Percentiles rank a stretch among this genome's conserved stretches.
Evolutionary conservation across 2,113 vertebrate genomes (phyloP).

Genomic region (Archocentrus centrarchus): DNA sequence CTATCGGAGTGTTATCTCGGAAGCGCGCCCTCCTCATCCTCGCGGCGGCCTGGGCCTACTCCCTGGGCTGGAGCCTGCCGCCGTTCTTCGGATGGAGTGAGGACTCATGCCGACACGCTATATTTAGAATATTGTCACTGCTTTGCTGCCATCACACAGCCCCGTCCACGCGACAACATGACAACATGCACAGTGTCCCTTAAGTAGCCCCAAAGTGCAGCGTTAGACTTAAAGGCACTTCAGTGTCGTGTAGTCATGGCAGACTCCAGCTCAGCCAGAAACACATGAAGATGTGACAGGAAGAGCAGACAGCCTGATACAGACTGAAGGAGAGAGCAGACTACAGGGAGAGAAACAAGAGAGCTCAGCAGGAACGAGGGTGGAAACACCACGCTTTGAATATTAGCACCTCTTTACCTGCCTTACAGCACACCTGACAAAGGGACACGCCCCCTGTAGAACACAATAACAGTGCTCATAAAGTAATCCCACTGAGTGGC

Average conservation of each 20-base stretch:
- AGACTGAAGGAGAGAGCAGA: no score
- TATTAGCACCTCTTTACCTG: no score
- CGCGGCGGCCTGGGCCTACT: slow-evolving; percentile 66
- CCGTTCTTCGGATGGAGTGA: slow-evolving; percentile 82
- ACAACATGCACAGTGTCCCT: rapidly evolving
- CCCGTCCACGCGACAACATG: not conserved
- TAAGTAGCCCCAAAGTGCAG: not conserved
- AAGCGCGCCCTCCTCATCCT: slow-evolving; percentile 70
- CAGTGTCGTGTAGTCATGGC: not conserved
- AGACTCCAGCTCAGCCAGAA: not conserved
- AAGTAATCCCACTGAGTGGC: not conserved
- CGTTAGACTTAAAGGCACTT: not conserved
- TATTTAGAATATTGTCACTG: not conserved
- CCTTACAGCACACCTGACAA: no score
- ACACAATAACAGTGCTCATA: no score
- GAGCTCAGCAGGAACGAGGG: no score
- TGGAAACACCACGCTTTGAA: no score
- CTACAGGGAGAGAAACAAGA: no score
- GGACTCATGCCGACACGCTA: slow-evolving; percentile 1
- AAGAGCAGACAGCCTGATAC: no score
- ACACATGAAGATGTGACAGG: not conserved
- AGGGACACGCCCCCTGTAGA: no score
- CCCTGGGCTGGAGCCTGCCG: slow-evolving; percentile 76
- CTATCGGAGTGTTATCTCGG: slow-evolving; percentile 73
- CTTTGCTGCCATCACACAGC: no score